These are phyloP conservation scores for Acromyrmex heyeri DNA, from an alignment of 1,140 invertebrate genomes.

Conservation along the genomic window DNA sequence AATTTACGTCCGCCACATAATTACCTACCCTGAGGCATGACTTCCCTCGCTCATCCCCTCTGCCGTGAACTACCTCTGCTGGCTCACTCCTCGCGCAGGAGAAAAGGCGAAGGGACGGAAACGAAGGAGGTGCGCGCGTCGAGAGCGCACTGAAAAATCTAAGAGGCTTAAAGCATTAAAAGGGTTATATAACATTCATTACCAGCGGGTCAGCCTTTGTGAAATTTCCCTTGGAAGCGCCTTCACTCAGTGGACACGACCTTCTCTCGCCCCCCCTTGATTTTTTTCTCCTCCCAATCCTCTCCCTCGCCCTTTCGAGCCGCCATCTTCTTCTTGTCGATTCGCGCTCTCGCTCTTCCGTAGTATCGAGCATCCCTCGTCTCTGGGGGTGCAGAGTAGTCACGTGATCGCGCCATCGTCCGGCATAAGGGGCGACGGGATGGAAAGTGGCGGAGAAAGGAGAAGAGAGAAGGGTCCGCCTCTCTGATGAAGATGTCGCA, in stretches of 20 bases:
- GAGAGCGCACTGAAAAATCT: slow-evolving; percentile 86
- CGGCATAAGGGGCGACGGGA: slow-evolving; percentile 54
- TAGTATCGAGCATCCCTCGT: slow-evolving; percentile 58
- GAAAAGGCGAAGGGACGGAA: slow-evolving; percentile 49
- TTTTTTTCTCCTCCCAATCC: slow-evolving; percentile 52
- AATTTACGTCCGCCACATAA: slow-evolving; percentile 87
- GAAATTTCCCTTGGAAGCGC: slow-evolving; percentile 83
- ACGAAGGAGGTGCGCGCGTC: slow-evolving; percentile 68
- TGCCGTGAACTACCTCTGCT: slow-evolving; percentile 66
- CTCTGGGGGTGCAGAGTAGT: slow-evolving; percentile 68
- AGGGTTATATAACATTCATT: slow-evolving; percentile 88
- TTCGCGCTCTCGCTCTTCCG: slow-evolving; percentile 45
- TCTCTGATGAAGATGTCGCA: slow-evolving; percentile 87
- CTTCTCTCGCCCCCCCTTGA: slow-evolving; percentile 59
- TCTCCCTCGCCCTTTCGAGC: slow-evolving; percentile 1
- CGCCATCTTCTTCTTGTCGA: slow-evolving; percentile 43
- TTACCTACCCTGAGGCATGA: slow-evolving; percentile 84
- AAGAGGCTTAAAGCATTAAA: slow-evolving; percentile 87
- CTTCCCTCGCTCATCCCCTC: slow-evolving; percentile 52
- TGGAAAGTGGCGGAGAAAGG: slow-evolving; percentile 71
- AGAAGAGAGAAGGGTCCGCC: slow-evolving; percentile 70
- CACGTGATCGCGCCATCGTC: slow-evolving; percentile 70
- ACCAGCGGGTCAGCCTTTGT: slow-evolving; percentile 86
- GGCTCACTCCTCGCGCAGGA: slow-evolving; percentile 67
- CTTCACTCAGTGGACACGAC: slow-evolving; percentile 63